Conservation (phyloP, 2,888 invertebrate species). For the Trimorus sp. region DNA sequence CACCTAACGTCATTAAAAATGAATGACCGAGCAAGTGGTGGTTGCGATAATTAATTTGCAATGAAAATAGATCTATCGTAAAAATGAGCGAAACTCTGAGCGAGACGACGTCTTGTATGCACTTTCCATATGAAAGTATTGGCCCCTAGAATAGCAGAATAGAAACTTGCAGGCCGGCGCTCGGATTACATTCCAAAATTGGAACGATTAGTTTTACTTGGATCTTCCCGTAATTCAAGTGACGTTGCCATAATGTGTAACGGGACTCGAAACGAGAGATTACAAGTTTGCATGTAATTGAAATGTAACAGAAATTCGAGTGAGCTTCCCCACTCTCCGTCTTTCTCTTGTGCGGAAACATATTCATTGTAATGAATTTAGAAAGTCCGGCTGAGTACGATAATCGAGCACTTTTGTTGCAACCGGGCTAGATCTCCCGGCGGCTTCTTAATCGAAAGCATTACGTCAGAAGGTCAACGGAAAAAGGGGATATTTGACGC, state of each 20-base stretch:
- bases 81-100: conserved; percentile 51
- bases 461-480: conserved; percentile 53
- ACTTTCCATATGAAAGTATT: conserved; percentile 64
- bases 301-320: conserved; percentile 60
- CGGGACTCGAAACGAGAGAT: conserved; percentile 52
- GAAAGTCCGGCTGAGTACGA: conserved; percentile 41
- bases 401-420: conserved; percentile 46
- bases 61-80: conserved; percentile 49
- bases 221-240: conserved; percentile 54
- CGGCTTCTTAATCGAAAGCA: conserved; percentile 52
- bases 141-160: conserved; percentile 46
- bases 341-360: conserved; percentile 35
- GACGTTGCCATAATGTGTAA: conserved; percentile 57
- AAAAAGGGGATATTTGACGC: conserved; percentile 13
- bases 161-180: conserved; percentile 57
- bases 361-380: conserved; percentile 55
- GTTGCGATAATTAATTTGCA: conserved; percentile 35
- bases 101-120: conserved; percentile 48
- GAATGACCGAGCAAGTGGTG: conserved; percentile 15
- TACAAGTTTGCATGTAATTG: conserved; percentile 64
- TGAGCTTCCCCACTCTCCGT: conserved; percentile 31
- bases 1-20: no score
- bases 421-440: conserved; percentile 41
- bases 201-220: conserved; percentile 57
- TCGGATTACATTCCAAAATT: conserved; percentile 64